phyloP scores from a whole-genome alignment of 1,140 invertebrate species.

The Odontomachus brunneus region DNA sequence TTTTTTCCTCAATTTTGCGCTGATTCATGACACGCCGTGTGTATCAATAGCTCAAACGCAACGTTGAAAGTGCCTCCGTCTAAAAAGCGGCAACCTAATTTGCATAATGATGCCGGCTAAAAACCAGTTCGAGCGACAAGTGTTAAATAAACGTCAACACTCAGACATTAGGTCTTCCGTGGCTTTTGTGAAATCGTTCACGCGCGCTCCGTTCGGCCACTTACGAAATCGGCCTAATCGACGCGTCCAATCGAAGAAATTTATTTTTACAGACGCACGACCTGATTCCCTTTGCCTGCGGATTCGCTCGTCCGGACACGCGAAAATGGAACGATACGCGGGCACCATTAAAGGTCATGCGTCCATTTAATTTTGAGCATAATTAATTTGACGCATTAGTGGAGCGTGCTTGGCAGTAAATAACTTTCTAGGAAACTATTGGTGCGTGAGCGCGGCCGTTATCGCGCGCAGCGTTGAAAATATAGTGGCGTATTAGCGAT shows the following conservation, averaged over 20 bases:
- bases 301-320: neutral
- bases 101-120: slow-evolving; percentile 34
- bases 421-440: slow-evolving; percentile 36
- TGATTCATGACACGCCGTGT: slow-evolving; percentile 31
- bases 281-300: neutral
- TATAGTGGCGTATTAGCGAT: slow-evolving; percentile 5
- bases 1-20: neutral
- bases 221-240: slow-evolving; percentile 20
- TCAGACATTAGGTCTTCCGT: slow-evolving; percentile 9
- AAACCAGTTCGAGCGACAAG: slow-evolving; percentile 20
- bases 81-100: slow-evolving; percentile 27
- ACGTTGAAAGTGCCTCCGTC: slow-evolving; percentile 18
- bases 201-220: neutral
- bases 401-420: neutral
- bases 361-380: slow-evolving; percentile 2
- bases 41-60: slow-evolving; percentile 16
- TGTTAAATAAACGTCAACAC: slow-evolving; percentile 12
- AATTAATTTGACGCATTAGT: slow-evolving; percentile 41
- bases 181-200: slow-evolving; percentile 13
- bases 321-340: no score
- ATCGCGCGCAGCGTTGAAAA: neutral
- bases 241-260: neutral
- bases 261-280: slow-evolving; percentile 27
- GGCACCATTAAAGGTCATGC: neutral
- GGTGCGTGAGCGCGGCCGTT: neutral